Conservation (phyloP, 2,113 vertebrate genomes). For the Bombycilla garrulus region DNA sequence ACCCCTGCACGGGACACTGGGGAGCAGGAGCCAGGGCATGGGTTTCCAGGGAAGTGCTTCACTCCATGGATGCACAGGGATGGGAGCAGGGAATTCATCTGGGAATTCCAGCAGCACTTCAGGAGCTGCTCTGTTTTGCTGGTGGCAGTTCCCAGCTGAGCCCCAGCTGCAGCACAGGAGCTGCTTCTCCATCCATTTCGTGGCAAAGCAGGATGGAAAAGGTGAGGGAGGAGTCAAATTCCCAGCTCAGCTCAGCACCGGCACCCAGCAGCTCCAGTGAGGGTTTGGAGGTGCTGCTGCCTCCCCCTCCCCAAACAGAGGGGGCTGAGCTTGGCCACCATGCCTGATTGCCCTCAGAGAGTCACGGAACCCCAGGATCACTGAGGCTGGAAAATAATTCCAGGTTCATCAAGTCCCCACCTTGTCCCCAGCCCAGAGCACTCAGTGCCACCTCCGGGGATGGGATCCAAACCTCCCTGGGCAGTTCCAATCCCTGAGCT, state of each 20-base stretch:
- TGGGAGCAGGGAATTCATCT: not conserved
- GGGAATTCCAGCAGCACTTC: not conserved
- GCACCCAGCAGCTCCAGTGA: not conserved
- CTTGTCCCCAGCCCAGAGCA: not conserved
- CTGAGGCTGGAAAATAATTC: not conserved
- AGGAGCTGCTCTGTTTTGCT: not conserved
- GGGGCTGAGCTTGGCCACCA: not conserved
- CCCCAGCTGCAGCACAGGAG: not conserved
- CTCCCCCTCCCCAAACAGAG: not conserved
- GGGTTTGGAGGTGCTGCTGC: not conserved
- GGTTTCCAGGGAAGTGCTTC: accelerated
- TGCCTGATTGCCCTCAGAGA: not conserved
- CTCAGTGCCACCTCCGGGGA: not conserved
- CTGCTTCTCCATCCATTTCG: not conserved
- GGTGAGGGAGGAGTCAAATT: not conserved
- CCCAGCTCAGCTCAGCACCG: accelerated
- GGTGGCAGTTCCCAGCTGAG: not conserved
- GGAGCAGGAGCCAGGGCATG: not conserved
- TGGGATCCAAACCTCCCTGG: not conserved
- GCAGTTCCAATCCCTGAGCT: accelerated
- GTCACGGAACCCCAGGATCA: not conserved
- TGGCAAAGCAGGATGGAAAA: not conserved
- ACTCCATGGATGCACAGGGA: accelerated
- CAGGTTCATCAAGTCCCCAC: not conserved
- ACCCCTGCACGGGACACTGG: not conserved